Evolutionary conservation across 2,113 vertebrate genomes (phyloP), one percentile per base, ranked within the genome.

Genomic region (Hydrolagus affinis): DNA sequence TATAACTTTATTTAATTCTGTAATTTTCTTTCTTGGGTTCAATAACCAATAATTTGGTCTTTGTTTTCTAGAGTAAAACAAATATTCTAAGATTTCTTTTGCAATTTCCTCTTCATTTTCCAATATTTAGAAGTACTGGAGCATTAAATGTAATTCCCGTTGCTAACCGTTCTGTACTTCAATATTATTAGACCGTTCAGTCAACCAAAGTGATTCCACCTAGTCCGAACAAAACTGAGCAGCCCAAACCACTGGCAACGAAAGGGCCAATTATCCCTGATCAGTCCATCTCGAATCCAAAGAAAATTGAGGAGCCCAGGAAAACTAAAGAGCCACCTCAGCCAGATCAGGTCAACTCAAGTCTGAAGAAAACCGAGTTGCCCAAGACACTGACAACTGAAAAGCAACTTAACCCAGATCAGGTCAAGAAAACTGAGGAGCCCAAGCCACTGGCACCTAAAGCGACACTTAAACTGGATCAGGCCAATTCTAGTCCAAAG

Each of bases 201-300:
- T 32, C 91, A 0, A 77, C 75, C 85, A 80, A 14, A 60, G 87
- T 86, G 62, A 56, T 87, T 87, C 76, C 62, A 30, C 86, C 89
- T 8, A 88, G 66, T 88, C 88, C 89, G 78, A 91, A 94, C 78
- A 91, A 90, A 85, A 87, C 88, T 14, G 89, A 92, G 64, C 57
- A 86, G 74, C 88, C 14, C 28, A 89, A 88, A 77, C 28, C 88
- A 69, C 88, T 86, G 9, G 86, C 0, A 78, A 14, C 30, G 12
- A n/a, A 44, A 44, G 44, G 44, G 44, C 44, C 44, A 44, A 44
- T 44, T 44, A 44, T 3, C 44, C 6, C 44, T 6, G 44, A 44
- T 44, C 44, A 44, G 44, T 1, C 6, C 44, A 44, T 1, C 44
- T 44, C 89, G 7, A 88, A 66, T 88, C 88, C 89, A 78, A 90